Base-by-base conservation (phyloP, 2,113 vertebrate genomes). In the Pseudorasbora parva region DNA sequence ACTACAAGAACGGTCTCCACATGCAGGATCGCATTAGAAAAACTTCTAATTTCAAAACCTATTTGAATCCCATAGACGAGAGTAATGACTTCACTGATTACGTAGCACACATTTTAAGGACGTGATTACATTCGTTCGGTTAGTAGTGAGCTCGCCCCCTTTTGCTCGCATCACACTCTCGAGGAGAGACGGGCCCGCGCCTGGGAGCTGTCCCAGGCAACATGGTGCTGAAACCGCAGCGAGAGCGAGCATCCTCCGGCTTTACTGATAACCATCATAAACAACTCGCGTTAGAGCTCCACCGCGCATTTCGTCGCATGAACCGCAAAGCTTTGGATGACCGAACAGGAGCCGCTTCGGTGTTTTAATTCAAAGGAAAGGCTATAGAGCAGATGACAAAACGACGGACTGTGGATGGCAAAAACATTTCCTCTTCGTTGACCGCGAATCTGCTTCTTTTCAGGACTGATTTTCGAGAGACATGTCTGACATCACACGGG, bases 201-300 rank as follows among this genome's bases (percentile, higher is more conserved):
- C 43, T 88, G 25, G 90, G 91, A 92, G 88, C 89, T 76, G 91
- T 93, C 91, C 90, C 88, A 84, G 78, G 82, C 73, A 66, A 60
- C 79, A 49, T 81, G 88, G 90, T 91, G 86, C 91, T 90, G 89
- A 91, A 92, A 59, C 78, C 69, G 86, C 89, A 82, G 89, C 60
- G 12, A 74, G 64, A 56, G 73, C 73, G 59, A 72, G 66, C 81
- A 75, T 64, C 56, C 77, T 76, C 76, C 56, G 47, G 59, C 66
- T 64, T 47, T 47, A 66, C 51, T 51, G 45, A 74, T 25, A 3
- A 33, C 45, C 68, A 15, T 83, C 47, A 81, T 51, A 23, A 56
- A 57, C 27, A 74, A n/a, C 60, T 68, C 74, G 30, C 14, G 51
- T 51, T 54, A 72, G 23, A 75, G 37, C 62, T 3, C 30, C 62